These are phyloP conservation scores for Trididemnum miniatum DNA, from an alignment of 23 tunicate genomes.

Conservation along the genomic window DNA sequence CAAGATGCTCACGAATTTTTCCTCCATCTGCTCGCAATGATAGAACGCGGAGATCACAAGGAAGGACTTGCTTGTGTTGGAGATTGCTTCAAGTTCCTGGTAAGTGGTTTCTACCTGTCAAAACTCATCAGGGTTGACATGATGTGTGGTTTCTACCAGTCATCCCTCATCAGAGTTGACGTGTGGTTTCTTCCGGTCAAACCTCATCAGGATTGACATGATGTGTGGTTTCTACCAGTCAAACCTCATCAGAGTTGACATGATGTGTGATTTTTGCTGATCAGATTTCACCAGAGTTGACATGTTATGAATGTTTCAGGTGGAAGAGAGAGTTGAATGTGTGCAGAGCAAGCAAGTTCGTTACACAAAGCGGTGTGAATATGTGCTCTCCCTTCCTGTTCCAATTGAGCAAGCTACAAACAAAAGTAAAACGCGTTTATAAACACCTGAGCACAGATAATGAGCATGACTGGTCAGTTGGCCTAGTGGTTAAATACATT, in stretches of 20 bases:
- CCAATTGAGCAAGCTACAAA: conserved; percentile 65
- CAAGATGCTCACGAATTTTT: conserved; percentile 97
- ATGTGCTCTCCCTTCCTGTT: conserved; percentile 49
- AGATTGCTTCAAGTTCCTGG: conserved; percentile 72
- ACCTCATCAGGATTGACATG: no score
- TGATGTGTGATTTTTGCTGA: no score
- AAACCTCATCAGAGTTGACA: background rate
- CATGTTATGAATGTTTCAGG: no score
- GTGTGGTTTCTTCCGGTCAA: no score
- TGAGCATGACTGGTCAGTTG: no score
- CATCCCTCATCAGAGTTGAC: no score
- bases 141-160: no score
- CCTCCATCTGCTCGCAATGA: conserved; percentile 57
- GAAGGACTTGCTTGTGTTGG: conserved; percentile 41
- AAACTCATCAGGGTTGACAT: background rate
- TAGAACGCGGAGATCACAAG: conserved; percentile 56
- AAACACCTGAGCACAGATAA: no score
- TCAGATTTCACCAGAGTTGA: no score
- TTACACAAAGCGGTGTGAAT: conserved; percentile 72
- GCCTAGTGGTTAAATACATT: no score
- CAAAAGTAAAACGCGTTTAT: conserved; percentile 57
- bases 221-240: background rate
- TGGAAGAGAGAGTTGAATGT: conserved; percentile 86
- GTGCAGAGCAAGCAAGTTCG: conserved; percentile 84
- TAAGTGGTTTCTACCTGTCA: background rate